Evolutionary conservation across 2,888 invertebrate species (phyloP).

Genomic region (Aporophyla nigra): DNA sequence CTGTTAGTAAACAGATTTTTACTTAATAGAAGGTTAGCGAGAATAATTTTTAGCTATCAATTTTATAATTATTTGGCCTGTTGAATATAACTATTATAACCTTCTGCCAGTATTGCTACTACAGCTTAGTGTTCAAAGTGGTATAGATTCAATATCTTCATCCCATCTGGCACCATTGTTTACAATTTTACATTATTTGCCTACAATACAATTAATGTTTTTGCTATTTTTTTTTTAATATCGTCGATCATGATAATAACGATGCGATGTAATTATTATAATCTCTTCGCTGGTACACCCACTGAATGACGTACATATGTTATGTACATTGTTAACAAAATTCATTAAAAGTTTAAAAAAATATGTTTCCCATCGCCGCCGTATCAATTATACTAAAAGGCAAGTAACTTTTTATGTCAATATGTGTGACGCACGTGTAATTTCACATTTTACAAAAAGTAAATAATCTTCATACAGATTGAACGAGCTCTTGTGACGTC

Average conservation of each 20-base stretch:
- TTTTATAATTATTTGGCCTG: background rate
- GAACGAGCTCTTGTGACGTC: slow-evolving; percentile 14
- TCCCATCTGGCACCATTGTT: background rate
- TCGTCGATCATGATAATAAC: background rate
- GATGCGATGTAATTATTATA: background rate
- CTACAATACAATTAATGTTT: too few species aligned
- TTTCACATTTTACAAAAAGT: slow-evolving; percentile 24
- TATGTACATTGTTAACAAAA: background rate
- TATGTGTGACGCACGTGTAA: slow-evolving; percentile 2
- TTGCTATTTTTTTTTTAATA: too few species aligned
- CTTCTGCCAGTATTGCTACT: too few species aligned
- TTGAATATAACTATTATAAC: background rate
- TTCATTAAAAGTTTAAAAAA: background rate
- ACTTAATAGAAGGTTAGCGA: background rate
- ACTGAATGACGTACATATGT: background rate
- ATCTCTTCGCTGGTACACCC: background rate
- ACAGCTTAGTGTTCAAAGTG: background rate
- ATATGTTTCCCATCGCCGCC: background rate
- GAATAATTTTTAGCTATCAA: background rate
- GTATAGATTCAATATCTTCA: too few species aligned
- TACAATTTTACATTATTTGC: slow-evolving; percentile 5
- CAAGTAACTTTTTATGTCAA: background rate
- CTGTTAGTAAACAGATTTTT: background rate
- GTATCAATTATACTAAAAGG: background rate
- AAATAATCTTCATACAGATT: slow-evolving; percentile 30